phyloP scores from a whole-genome alignment of 2,888 invertebrate genomes.

The Pseudococcus longispinus region DNA sequence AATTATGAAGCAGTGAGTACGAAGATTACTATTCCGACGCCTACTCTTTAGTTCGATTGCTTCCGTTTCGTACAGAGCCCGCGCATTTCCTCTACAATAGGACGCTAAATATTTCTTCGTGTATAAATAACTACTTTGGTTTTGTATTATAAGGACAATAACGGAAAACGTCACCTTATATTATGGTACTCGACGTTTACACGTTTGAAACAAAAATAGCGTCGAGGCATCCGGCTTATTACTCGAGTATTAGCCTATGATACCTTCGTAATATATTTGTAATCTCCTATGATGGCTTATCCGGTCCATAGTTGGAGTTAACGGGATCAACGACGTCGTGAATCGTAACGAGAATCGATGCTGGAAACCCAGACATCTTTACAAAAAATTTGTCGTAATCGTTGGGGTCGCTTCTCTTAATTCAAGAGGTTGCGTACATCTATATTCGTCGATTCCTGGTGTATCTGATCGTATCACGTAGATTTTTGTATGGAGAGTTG shows the following conservation, averaged over 20 bases:
- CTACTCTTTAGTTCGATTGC: constrained; percentile 28
- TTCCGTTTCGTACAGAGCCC: not conserved
- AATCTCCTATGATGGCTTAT: not conserved
- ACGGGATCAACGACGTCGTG: not conserved
- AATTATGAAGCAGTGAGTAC: constrained; percentile 1
- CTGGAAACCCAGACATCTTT: no score
- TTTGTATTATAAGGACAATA: constrained; percentile 29
- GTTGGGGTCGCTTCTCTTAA: no score
- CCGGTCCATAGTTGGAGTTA: not conserved
- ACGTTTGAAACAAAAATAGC: constrained; percentile 12
- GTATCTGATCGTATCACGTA: no score
- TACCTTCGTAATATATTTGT: not conserved
- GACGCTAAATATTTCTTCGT: constrained; percentile 22
- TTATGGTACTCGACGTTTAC: not conserved
- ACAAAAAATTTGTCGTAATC: no score
- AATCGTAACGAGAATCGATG: not conserved
- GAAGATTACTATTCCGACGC: constrained; percentile 24
- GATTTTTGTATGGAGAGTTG: no score
- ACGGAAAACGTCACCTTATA: constrained; percentile 25
- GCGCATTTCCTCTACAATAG: constrained; percentile 21
- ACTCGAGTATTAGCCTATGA: not conserved
- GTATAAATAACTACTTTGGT: constrained; percentile 22
- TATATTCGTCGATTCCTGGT: no score
- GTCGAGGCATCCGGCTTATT: constrained; percentile 28
- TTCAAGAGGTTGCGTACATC: no score